Evolutionary conservation across 2,797 vertebrate genomes (phyloP).

Genomic region (Pseudocheirus occidentalis): DNA sequence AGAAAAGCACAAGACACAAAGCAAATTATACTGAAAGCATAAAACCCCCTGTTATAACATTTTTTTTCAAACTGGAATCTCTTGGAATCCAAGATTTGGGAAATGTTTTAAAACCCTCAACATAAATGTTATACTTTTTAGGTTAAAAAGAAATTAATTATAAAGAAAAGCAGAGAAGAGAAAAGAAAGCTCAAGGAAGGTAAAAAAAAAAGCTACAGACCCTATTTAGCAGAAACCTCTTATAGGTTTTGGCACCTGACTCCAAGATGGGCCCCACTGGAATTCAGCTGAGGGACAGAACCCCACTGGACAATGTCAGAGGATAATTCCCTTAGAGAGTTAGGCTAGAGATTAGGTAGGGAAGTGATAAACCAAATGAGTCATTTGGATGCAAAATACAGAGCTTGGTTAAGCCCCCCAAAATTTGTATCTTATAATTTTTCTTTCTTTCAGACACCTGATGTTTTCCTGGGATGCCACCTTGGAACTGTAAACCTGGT

Average conservation of each 20-base stretch:
- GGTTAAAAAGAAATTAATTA: slow-evolving; percentile 52
- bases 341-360: neutral
- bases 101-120: slow-evolving; percentile 50
- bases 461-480: neutral
- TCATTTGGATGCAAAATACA: neutral
- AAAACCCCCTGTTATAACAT: neutral
- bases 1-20: slow-evolving; percentile 58
- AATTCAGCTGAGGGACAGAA: slow-evolving; percentile 13
- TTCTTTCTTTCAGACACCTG: slow-evolving; percentile 18
- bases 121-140: slow-evolving; percentile 50
- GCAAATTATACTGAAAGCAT: slow-evolving; percentile 38
- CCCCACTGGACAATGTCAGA: neutral
- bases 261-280: slow-evolving; percentile 44
- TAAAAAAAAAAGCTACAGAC: slow-evolving; percentile 46
- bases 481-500: neutral
- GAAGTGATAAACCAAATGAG: neutral
- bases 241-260: slow-evolving; percentile 64
- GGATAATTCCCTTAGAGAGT: slow-evolving; percentile 26
- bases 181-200: slow-evolving; percentile 17
- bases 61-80: slow-evolving; percentile 22
- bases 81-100: slow-evolving; percentile 41
- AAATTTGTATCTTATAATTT: slow-evolving; percentile 26
- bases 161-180: slow-evolving; percentile 55
- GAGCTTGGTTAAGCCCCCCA: slow-evolving; percentile 8
- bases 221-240: slow-evolving; percentile 69